Base-by-base conservation (phyloP, 2,888 invertebrate genomes). In the Caenorhabditis japonica region DNA sequence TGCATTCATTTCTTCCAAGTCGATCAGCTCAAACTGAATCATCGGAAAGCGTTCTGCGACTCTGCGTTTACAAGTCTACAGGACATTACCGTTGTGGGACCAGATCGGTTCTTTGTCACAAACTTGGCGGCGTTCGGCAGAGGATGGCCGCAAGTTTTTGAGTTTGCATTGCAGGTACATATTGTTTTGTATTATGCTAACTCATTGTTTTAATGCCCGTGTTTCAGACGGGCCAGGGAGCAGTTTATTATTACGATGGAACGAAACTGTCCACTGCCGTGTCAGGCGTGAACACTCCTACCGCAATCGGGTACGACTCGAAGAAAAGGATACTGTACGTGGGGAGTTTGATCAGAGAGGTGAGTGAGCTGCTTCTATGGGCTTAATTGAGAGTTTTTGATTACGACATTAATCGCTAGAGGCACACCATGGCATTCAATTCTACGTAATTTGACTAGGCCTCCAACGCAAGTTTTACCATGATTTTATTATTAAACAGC, bases 31-130 rank as follows among this genome's bases (percentile, higher is more conserved):
- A 64, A 72, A 7, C 66, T 81, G 2, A 61, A 68, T 8, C 79
- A 85, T 72, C 60, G 79, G 34, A 82, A 82, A 69, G 75, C 80
- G 8, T 70, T 85, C 38, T 70, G 72, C 34, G 77, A 83, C 60
- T 43, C 72, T 46, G 58, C 44, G 12, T 69, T 69, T 15, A 39
- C 75, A n/a, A 84, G 83, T 46, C 68, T 83, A 2, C 76, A 77
- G 13, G 82, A 81, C 61, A 59, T 86, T 12, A 73, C 72, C 0
- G 86, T 80, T 1, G 79, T 85, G 10, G 84, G 83, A 0, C 77
- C 85, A 1, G 86, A 86, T 55, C 53, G 81, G 34, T 81, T 86
- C 52, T 81, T 84, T 59, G 27, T 85, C 34, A 81, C 83, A 3
- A 85, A 84, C 68, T 53, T 78, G 34, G 79, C 76, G 10, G 82